Base-by-base conservation (phyloP, 2,797 vertebrate genomes). In the Sarcoramphus papa region DNA sequence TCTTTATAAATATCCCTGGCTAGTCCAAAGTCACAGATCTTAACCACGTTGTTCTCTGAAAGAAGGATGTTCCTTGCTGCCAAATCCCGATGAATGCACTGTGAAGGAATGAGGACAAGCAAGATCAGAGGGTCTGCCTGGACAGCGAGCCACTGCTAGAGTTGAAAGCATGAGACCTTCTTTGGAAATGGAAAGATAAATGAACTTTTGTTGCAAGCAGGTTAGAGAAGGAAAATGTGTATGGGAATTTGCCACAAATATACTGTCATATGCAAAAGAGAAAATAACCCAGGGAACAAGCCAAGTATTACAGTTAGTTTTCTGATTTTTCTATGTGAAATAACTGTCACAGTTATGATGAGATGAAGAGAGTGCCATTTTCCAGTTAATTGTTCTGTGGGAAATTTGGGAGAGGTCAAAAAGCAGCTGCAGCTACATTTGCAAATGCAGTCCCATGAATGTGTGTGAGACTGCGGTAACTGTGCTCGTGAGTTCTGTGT, bases 1-100 rank as follows among this genome's bases (percentile, higher is more conserved):
- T 99, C 99, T 98, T 99, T 99, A 88, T 99, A 99, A 82, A 99
- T 98, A 51, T 99, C 99, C 93, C 99, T 98, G 77, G 99, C 99
- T 2, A 99, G 98, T 83, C 99, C 99, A 28, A 99, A 99, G 96
- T 99, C 99, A 74, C 99, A 99, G 96, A 99, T 99, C 98, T 99
- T 99, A 73, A 99, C 99, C 60, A 99, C 99, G 2, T 99, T 99
- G 96, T 99, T 99, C 98, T 99, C 99, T 23, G 98, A 99, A 40
- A 99, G 98, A 70, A 99, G 98, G 95, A 99, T 99, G 97, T 99
- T 99, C 81, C 99, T 98, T 41, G 99, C 99, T 54, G 99, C 99
- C 98, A 99, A 72, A 94, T 99, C 99, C 13, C 99, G 98, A 48
- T 99, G 99, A 94, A 99, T 99, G 97, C 99, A 99, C 99, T 99